Conservation (phyloP, 1,140 invertebrate genomes). For the Fopius arisanus region DNA sequence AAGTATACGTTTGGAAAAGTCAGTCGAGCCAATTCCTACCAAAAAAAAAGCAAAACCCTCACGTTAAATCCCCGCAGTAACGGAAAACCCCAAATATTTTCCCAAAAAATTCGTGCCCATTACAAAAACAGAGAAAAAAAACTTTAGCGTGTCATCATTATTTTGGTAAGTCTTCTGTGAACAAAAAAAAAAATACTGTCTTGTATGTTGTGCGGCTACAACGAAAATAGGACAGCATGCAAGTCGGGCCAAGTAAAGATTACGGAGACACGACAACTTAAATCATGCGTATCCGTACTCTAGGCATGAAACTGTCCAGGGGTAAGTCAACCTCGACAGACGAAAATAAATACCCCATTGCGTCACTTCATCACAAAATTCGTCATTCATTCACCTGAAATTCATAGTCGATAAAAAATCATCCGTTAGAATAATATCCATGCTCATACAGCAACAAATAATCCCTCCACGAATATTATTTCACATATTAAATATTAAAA, state of each 20-base stretch:
- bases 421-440: not conserved
- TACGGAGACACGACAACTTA: slow-evolving; percentile 61
- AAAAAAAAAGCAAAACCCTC: not conserved
- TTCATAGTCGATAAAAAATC: not conserved
- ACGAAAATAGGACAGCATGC: slow-evolving; percentile 63
- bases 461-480: not conserved
- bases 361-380: not conserved
- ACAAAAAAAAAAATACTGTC: slow-evolving; percentile 44
- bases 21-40: slow-evolving; percentile 8
- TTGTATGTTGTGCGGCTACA: slow-evolving; percentile 64
- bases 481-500: too few relatives aligned
- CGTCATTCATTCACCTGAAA: not conserved
- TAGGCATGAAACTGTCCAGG: slow-evolving; percentile 64
- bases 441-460: not conserved
- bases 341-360: slow-evolving; percentile 28
- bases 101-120: not conserved
- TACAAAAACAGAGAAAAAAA: not conserved
- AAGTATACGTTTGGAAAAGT: slow-evolving; percentile 28
- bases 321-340: slow-evolving; percentile 64
- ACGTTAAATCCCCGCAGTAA: not conserved
- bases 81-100: not conserved
- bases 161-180: slow-evolving; percentile 36
- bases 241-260: slow-evolving; percentile 66
- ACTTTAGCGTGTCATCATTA: not conserved
- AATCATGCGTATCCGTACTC: slow-evolving; percentile 62